These are phyloP conservation scores for Leistus spinibarbis DNA, from an alignment of 2,888 invertebrate genomes.

Conservation along the genomic window DNA sequence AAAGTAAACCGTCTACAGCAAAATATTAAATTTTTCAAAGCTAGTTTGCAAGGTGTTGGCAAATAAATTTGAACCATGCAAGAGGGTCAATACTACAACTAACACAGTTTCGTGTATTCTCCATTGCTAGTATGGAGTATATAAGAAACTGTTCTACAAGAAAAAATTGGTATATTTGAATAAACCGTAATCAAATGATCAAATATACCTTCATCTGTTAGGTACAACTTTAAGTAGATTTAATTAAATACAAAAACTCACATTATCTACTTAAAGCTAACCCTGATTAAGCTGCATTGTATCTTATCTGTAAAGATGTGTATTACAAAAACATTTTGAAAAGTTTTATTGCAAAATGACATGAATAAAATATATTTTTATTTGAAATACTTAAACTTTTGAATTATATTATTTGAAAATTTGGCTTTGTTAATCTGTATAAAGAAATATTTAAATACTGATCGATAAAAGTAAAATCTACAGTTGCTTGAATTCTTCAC, in stretches of 20 bases:
- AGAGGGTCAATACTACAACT: slow-evolving; percentile 46
- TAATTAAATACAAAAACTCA: neutral
- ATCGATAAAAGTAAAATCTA: neutral
- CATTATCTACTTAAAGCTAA: slow-evolving; percentile 22
- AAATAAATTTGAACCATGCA: slow-evolving; percentile 51
- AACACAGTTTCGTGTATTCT: slow-evolving; percentile 24
- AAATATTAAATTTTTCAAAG: slow-evolving; percentile 41
- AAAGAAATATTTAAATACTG: neutral
- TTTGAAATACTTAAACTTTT: neutral
- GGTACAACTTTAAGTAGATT: slow-evolving; percentile 23
- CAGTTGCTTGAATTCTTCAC: neutral
- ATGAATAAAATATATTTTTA: neutral
- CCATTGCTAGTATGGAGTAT: slow-evolving; percentile 3
- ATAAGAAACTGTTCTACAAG: slow-evolving; percentile 17
- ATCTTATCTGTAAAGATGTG: slow-evolving; percentile 25
- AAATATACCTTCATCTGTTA: slow-evolving; percentile 27
- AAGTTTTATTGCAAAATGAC: neutral
- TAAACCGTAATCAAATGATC: slow-evolving; percentile 30
- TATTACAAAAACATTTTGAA: neutral
- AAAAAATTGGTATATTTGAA: slow-evolving; percentile 26
- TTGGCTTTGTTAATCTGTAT: neutral
- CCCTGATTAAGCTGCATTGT: slow-evolving; percentile 29
- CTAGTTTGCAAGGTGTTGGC: slow-evolving; percentile 43
- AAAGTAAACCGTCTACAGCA: slow-evolving; percentile 3
- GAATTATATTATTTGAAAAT: neutral